These are phyloP conservation scores for Uria lomvia DNA, from an alignment of 2,113 vertebrate genomes.

Conservation along the genomic window DNA sequence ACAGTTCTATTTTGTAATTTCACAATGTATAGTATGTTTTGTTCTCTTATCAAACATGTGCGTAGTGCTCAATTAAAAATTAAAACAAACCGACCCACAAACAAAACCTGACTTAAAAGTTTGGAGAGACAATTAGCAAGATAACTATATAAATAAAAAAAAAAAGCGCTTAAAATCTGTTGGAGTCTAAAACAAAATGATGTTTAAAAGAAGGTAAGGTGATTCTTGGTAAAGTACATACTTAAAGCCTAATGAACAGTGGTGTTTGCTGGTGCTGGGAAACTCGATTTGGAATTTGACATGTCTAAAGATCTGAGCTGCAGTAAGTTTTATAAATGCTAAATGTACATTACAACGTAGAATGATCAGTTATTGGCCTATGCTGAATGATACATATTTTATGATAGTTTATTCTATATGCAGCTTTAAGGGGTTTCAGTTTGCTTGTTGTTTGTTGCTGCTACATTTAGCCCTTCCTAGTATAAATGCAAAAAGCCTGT, in stretches of 20 bases:
- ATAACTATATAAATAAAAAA: neutral
- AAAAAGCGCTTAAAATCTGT: neutral
- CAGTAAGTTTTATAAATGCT: neutral
- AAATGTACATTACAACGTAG: neutral
- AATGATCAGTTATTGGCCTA: neutral
- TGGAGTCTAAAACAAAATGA: neutral
- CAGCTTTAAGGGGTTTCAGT: neutral
- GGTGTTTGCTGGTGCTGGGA: neutral
- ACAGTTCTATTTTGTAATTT: neutral
- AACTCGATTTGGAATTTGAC: neutral
- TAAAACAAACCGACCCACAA: neutral
- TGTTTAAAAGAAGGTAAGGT: neutral
- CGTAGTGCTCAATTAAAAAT: neutral
- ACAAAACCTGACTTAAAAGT: neutral
- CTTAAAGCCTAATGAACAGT: neutral
- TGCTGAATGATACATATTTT: neutral
- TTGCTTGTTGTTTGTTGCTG: neutral
- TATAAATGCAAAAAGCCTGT: neutral
- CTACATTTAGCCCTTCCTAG: neutral
- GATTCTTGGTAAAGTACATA: neutral
- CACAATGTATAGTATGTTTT: neutral
- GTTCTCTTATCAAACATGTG: accelerated
- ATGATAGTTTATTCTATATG: neutral
- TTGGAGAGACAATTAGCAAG: neutral
- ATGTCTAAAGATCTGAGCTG: neutral